Evolutionary conservation across 1,140 invertebrate genomes (phyloP).

Genomic region (Capitella teleta): DNA sequence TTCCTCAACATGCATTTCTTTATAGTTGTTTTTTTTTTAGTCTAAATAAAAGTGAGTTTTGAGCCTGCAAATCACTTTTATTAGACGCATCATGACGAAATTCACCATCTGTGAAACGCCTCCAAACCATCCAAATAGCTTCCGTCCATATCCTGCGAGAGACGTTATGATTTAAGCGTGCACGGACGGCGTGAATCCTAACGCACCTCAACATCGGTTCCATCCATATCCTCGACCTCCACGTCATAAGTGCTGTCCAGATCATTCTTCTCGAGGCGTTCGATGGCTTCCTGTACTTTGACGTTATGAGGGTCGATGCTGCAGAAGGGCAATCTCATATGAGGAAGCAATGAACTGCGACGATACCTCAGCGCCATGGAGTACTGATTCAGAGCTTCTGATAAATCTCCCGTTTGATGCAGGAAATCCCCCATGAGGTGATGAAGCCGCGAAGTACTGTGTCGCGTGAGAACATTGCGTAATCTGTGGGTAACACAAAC

Average conservation of each 20-base stretch:
- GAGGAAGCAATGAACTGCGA: constrained; percentile 1
- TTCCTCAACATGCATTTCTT: too few relatives aligned
- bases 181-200: too few relatives aligned
- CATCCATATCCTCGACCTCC: constrained; percentile 45
- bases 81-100: too few relatives aligned
- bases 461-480: constrained; percentile 39
- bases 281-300: constrained; percentile 57
- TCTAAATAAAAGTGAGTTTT: too few relatives aligned
- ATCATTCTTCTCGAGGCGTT: constrained; percentile 52
- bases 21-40: too few relatives aligned
- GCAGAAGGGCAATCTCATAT: constrained; percentile 14
- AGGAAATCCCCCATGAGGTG: constrained; percentile 59
- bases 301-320: constrained; percentile 59
- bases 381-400: constrained; percentile 62
- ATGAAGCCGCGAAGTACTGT: constrained; percentile 56
- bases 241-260: constrained; percentile 49
- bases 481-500: background rate
- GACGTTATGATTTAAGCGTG: too few relatives aligned
- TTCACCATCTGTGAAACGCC: too few relatives aligned
- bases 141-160: too few relatives aligned
- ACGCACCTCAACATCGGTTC: too few relatives aligned
- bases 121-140: too few relatives aligned
- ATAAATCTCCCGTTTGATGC: constrained; percentile 48
- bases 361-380: constrained; percentile 55
- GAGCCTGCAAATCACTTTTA: too few relatives aligned